Evolutionary conservation across 2,888 invertebrate genomes (phyloP), one percentile per base, ranked within the genome.

Genomic region (Coelinius sp.): DNA sequence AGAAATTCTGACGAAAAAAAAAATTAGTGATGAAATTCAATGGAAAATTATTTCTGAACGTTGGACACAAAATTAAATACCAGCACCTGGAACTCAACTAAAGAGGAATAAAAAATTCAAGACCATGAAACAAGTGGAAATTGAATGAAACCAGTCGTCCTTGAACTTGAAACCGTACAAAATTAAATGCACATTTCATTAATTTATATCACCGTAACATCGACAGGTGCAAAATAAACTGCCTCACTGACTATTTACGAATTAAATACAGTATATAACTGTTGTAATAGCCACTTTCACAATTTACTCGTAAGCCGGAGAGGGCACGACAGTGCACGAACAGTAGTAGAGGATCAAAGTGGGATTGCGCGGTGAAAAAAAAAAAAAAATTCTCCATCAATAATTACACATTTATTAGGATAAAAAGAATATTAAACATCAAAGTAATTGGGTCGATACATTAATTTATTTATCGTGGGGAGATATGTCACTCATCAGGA

Each of bases 401-500:
- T 64, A 70, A 53, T 64, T 41, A 24, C 6, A 22, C 10, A 22
- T 53, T 41, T 67, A 20, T 64, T 25, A 7, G 44, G 17, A n/a
- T 7, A 63, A 41, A 10, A 63, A 63, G n/a, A 10, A 8, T 24
- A 46, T 27, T 41, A 46, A 24, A 22, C 41, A 64, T 8, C 24
- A 35, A 14, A 20, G 8, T 38, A 35, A 46, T 49, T 66, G n/a
- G 31, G 35, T 52, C 44, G 25, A 27, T 46, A 66, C 8, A 5
- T 20, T 5, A 52, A 12, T 14, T 25, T 65, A 46, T 46, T 24
- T 14, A 3, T 2, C 14, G 7, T 56, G 8, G 31, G 27, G 10
- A 17, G 56, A n/a, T 31, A 72, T 72, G 72, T 63, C 72, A 35
- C 56, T 66, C 24, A 62, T 71, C 7, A 75, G 24, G 84, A 85